Evolutionary conservation across 2,888 invertebrate species (phyloP).

Genomic region (Caenorhabditis wallacei): DNA sequence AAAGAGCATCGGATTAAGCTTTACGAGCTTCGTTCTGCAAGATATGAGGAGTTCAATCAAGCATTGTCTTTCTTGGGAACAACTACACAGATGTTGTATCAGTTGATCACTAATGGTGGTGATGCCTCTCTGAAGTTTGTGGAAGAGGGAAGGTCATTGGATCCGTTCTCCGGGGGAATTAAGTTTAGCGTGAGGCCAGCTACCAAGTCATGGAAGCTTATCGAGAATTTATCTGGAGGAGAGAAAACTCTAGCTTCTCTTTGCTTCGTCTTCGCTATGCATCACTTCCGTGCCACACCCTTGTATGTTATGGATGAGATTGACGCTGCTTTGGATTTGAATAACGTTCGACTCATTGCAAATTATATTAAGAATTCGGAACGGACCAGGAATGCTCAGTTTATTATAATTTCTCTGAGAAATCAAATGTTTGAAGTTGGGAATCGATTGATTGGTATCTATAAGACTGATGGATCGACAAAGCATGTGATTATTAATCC

Average conservation of each 20-base stretch:
- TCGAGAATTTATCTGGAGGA: slow-evolving; percentile 96
- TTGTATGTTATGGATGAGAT: slow-evolving; percentile 95
- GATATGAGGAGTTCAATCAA: slow-evolving; percentile 31
- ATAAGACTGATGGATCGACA: slow-evolving; percentile 87
- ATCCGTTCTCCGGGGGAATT: slow-evolving; percentile 51
- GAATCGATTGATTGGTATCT: slow-evolving; percentile 95
- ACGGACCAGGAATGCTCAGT: slow-evolving; percentile 92
- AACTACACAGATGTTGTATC: slow-evolving; percentile 89
- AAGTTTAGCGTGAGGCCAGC: slow-evolving; percentile 93
- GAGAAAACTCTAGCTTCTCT: slow-evolving; percentile 98
- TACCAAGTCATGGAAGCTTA: slow-evolving; percentile 98
- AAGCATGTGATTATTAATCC: slow-evolving; percentile 35
- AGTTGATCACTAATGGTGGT: slow-evolving; percentile 97
- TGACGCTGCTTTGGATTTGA: slow-evolving; percentile 94
- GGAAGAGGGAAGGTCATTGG: slow-evolving; percentile 44
- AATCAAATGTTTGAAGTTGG: slow-evolving; percentile 98
- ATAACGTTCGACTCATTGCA: slow-evolving; percentile 97
- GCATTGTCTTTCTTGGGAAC: slow-evolving; percentile 42
- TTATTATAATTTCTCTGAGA: slow-evolving; percentile 96
- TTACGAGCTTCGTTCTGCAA: neutral
- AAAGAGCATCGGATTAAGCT: slow-evolving; percentile 22
- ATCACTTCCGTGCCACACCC: slow-evolving; percentile 97
- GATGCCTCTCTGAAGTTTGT: slow-evolving; percentile 88
- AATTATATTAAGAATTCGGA: slow-evolving; percentile 92
- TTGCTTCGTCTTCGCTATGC: slow-evolving; percentile 96